Base-by-base conservation (phyloP, 2,888 invertebrate species). In the Cheilosia scutellata region DNA sequence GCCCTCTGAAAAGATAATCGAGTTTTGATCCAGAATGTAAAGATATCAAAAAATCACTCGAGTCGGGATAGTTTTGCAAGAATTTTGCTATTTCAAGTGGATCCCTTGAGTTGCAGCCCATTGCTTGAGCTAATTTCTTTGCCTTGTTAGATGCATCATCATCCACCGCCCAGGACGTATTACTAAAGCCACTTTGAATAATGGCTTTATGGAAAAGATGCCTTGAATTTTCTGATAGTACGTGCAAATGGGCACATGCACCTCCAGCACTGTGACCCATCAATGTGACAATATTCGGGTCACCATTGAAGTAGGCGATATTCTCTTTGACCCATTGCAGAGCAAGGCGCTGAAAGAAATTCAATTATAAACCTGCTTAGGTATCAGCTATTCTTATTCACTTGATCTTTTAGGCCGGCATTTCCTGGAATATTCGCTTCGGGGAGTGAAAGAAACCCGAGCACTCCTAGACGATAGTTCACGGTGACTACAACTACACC, bases 301-400 rank as follows among this genome's bases (percentile, higher is more conserved):
- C 91, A 92, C 92, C 74, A 90, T 90, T 90, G 91, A 92, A 88
- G 92, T 92, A 80, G 89, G 88, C 49, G 92, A 93, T 77, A 91
- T 93, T 62, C 5, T 92, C 93, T 1, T 91, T 47, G 92, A 90
- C 51, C 58, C 92, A 89, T 84, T 92, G 91, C 89, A 93, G 91
- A 49, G 93, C 94, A 37, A 93, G 68, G 63, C 72, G 90, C 82
- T 88, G 89, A n/a, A 49, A 31, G 33, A 16, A 47, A 49, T 47
- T 16, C 0, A 27, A 5, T 47, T 20, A 5, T 49, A 11, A 49
- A 11, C 3, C 11, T 25, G 4, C 0, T 20, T 0, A 1, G 11
- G 1, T 25, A 1, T 4, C 2, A 6, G 4, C 11, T 5, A 1
- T 16, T 51, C 44, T 0, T 4, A 37, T 27, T 63, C 53, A 89